Percentiles rank a stretch among this genome's conserved stretches.
Evolutionary conservation across 2,888 invertebrate species (phyloP).

Genomic region (Piscicola geometra): DNA sequence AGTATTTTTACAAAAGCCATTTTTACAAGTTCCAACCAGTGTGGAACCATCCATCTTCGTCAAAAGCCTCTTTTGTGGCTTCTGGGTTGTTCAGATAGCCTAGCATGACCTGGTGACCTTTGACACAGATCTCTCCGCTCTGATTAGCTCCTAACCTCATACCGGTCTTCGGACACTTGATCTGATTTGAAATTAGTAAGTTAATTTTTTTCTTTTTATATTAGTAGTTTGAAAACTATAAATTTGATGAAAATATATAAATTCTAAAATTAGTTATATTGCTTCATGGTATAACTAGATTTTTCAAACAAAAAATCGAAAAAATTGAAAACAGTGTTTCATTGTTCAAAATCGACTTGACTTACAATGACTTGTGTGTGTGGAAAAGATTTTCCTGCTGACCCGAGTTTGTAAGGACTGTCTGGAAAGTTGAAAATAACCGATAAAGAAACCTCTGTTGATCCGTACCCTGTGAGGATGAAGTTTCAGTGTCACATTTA

Average conservation of each 20-base stretch:
- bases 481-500: too few species aligned
- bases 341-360: not conserved
- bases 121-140: conserved; percentile 69
- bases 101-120: conserved; percentile 77
- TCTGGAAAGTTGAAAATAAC: conserved; percentile 44
- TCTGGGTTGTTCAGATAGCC: conserved; percentile 71
- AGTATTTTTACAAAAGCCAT: too few species aligned
- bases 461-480: conserved; percentile 49
- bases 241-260: too few species aligned
- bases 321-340: not conserved
- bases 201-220: too few species aligned
- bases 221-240: too few species aligned
- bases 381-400: conserved; percentile 65
- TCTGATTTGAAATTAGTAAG: too few species aligned
- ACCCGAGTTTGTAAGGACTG: conserved; percentile 61
- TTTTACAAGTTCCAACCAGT: conserved; percentile 57
- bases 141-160: conserved; percentile 62
- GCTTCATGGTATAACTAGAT: too few species aligned
- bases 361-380: conserved; percentile 64
- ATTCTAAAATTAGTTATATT: too few species aligned
- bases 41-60: conserved; percentile 73
- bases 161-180: conserved; percentile 57
- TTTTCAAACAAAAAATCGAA: not conserved
- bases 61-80: conserved; percentile 65
- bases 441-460: conserved; percentile 52